Percentiles rank a stretch among this genome's conserved stretches.
phyloP scores from a whole-genome alignment of 1,140 invertebrate species.

The Scylla paramamosain region DNA sequence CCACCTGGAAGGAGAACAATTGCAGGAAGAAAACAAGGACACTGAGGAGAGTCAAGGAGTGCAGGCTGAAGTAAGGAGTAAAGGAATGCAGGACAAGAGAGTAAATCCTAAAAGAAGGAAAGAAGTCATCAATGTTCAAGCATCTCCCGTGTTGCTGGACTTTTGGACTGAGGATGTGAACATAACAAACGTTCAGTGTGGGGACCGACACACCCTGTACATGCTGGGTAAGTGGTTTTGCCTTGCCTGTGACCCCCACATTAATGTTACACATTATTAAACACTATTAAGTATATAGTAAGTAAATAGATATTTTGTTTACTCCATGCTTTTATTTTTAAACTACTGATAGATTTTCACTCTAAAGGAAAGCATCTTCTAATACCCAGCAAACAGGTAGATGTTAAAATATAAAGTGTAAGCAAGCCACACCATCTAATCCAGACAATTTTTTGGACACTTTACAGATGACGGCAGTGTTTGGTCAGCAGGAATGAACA shows the following conservation, averaged over 20 bases:
- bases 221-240: conserved; percentile 39
- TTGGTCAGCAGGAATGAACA: conserved; percentile 66
- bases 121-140: conserved; percentile 66
- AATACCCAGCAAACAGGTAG: not conserved
- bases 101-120: conserved; percentile 18
- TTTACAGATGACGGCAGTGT: conserved; percentile 66
- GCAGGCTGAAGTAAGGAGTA: not conserved
- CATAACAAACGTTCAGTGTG: conserved; percentile 51
- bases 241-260: not conserved
- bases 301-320: not conserved
- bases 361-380: not conserved
- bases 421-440: not conserved
- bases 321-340: not conserved
- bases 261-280: not conserved
- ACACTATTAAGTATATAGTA: not conserved
- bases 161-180: conserved; percentile 63
- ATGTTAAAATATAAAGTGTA: not conserved
- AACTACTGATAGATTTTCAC: not conserved
- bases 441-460: not conserved
- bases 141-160: conserved; percentile 58
- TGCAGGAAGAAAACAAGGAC: not conserved
- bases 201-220: conserved; percentile 67
- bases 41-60: not conserved
- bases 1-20: not conserved
- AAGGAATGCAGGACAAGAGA: conserved; percentile 10